phyloP scores from a whole-genome alignment of 1,140 invertebrate species.

The Charaxes varanes region DNA sequence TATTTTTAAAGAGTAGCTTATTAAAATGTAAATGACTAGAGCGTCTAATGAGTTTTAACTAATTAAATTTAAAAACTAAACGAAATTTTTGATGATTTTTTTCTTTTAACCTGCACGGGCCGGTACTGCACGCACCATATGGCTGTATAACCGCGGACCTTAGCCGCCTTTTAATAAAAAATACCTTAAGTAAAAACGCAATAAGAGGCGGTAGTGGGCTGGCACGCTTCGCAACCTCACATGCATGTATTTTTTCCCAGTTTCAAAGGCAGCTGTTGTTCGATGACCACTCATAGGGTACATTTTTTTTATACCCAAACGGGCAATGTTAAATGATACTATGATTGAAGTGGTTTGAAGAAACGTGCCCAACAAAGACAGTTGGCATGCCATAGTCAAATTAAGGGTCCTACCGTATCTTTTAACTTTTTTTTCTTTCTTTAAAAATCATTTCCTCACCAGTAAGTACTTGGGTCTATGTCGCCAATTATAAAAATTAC shows the following conservation, averaged over 20 bases:
- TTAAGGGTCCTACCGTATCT: too few relatives aligned
- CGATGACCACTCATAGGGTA: conserved; percentile 58
- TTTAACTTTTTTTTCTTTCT: too few relatives aligned
- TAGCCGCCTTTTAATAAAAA: conserved; percentile 38
- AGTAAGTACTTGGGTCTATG: too few relatives aligned
- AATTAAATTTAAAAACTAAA: too few relatives aligned
- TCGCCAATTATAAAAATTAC: too few relatives aligned
- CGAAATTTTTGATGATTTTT: too few relatives aligned
- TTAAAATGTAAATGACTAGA: too few relatives aligned
- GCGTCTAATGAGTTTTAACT: too few relatives aligned
- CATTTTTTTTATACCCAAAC: conserved; percentile 39
- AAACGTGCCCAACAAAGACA: conserved; percentile 10
- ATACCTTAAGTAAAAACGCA: conserved; percentile 42
- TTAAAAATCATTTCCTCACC: too few relatives aligned
- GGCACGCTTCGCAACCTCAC: conserved; percentile 53
- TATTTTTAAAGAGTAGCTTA: too few relatives aligned
- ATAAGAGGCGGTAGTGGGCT: conserved; percentile 43
- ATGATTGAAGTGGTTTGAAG: conserved; percentile 42
- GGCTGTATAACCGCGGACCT: conserved; percentile 27
- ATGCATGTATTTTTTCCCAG: conserved; percentile 39
- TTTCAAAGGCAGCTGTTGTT: conserved; percentile 55
- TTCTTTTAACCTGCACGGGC: conserved; percentile 7
- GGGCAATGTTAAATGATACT: conserved; percentile 45
- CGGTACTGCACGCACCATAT: conserved; percentile 25
- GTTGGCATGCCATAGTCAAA: conserved; percentile 5